phyloP scores from a whole-genome alignment of 2,113 vertebrate genomes.

The Thinocorus orbignyianus region DNA sequence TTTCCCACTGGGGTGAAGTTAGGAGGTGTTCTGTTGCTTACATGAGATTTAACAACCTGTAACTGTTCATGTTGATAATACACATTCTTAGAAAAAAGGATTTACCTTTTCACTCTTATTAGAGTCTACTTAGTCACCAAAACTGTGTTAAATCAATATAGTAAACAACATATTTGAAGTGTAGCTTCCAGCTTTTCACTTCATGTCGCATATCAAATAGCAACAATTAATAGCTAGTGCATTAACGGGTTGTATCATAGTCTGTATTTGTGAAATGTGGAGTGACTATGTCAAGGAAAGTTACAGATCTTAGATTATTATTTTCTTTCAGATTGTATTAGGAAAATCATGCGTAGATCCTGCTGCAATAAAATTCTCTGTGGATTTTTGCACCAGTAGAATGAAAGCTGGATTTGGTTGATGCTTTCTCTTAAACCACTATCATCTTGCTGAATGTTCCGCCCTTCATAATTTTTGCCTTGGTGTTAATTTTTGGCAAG shows the following conservation, averaged over 20 bases:
- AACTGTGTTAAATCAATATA: background rate
- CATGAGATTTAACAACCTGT: background rate
- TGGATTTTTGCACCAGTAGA: background rate
- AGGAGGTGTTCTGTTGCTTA: background rate
- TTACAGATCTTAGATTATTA: background rate
- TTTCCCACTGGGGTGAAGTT: background rate
- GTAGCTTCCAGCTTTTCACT: background rate
- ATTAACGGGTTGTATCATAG: accelerated
- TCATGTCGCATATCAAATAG: background rate
- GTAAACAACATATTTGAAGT: background rate
- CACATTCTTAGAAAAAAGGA: background rate
- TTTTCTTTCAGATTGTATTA: background rate
- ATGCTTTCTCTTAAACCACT: background rate
- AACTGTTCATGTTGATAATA: background rate
- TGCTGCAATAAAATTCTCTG: background rate
- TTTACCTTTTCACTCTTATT: background rate
- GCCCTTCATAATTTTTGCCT: background rate
- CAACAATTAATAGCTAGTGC: background rate
- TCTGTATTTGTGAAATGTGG: background rate
- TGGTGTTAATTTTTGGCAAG: background rate
- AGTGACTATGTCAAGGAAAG: background rate
- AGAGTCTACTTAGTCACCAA: background rate
- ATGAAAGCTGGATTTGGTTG: background rate
- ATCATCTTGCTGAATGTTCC: background rate
- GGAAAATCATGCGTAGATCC: background rate